Percentiles rank a stretch among this genome's conserved stretches.
phyloP scores from a whole-genome alignment of 2,888 invertebrate species.

The Eremobia ochroleuca region DNA sequence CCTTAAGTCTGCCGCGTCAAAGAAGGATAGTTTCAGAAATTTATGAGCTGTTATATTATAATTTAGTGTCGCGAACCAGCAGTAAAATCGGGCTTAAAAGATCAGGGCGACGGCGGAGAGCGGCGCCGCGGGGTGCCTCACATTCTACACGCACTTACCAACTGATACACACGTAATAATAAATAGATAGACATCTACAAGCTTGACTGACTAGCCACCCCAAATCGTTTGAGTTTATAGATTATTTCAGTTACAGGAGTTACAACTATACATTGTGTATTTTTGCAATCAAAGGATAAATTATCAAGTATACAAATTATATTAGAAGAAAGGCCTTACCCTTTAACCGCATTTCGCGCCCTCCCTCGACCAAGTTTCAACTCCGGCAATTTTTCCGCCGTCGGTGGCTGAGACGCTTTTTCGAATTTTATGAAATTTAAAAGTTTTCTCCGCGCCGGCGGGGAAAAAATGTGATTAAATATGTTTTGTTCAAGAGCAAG shows the following conservation, averaged over 20 bases:
- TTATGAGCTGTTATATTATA: constrained; percentile 91
- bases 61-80: constrained; percentile 87
- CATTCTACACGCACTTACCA: constrained; percentile 59
- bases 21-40: constrained; percentile 88
- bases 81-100: constrained; percentile 90
- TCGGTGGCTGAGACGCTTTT: constrained; percentile 64
- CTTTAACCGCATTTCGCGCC: constrained; percentile 19
- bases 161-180: constrained; percentile 23
- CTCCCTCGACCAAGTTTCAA: constrained; percentile 20
- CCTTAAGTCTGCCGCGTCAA: constrained; percentile 84
- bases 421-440: constrained; percentile 88
- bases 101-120: constrained; percentile 77
- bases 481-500: constrained; percentile 91
- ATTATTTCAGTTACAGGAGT: neutral
- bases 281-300: constrained; percentile 24
- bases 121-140: constrained; percentile 64
- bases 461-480: constrained; percentile 91
- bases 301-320: constrained; percentile 14
- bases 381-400: constrained; percentile 55
- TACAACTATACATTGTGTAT: neutral
- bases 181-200: neutral
- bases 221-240: neutral
- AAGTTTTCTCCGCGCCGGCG: constrained; percentile 81
- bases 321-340: constrained; percentile 39
- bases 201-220: neutral